phyloP scores from a whole-genome alignment of 2,888 invertebrate species.

The Cabera pusaria region DNA sequence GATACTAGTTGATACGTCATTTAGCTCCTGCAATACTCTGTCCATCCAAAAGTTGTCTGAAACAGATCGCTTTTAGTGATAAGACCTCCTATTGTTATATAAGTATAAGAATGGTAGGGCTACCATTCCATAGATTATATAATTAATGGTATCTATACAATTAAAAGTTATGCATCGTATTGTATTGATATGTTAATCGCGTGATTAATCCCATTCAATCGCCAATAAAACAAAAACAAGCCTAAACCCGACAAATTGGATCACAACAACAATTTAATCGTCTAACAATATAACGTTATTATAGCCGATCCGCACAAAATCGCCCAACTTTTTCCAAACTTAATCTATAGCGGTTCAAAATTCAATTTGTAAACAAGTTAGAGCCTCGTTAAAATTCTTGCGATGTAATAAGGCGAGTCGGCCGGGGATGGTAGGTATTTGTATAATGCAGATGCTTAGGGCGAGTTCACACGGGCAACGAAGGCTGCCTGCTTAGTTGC shows the following conservation, averaged over 20 bases:
- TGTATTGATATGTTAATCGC: no score
- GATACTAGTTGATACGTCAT: no score
- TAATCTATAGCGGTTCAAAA: conserved; percentile 74
- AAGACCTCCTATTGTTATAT: no score
- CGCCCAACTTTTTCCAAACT: conserved; percentile 73
- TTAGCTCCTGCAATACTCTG: no score
- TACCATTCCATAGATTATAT: no score
- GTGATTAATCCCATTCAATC: conserved; percentile 1
- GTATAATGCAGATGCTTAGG: conserved; percentile 41
- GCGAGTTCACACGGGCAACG: no score
- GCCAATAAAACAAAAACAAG: conserved; percentile 10
- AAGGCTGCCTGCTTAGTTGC: no score
- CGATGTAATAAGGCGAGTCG: conserved; percentile 71
- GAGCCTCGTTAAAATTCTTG: conserved; percentile 79
- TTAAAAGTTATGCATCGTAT: no score
- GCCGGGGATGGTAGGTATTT: conserved; percentile 28
- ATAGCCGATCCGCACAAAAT: conserved; percentile 60
- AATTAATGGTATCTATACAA: no score
- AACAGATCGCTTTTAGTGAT: no score
- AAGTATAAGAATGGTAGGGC: no score
- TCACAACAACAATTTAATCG: conserved; percentile 43
- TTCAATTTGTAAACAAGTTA: conserved; percentile 82
- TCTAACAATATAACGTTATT: conserved; percentile 51
- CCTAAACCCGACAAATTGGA: conserved; percentile 27
- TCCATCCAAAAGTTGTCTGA: no score